Conservation (phyloP, 2,113 vertebrate genomes). For the Oryzias woworae region DNA sequence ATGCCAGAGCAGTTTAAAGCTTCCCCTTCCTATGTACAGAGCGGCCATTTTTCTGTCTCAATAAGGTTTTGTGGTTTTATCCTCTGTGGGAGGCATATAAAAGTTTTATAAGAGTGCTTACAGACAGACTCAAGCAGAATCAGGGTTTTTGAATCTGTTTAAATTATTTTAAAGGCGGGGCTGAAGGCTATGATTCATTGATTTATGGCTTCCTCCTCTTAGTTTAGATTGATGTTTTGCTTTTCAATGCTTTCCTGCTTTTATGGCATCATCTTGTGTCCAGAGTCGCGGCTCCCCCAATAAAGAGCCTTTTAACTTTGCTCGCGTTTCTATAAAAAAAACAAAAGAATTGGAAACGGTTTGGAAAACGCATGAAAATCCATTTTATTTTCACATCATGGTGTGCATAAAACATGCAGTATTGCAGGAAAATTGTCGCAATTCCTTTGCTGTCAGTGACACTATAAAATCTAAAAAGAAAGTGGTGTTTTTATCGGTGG, state of each 20-base stretch:
- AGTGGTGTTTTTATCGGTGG: constrained; percentile 54
- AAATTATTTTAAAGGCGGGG: constrained; percentile 81
- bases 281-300: constrained; percentile 78
- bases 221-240: constrained; percentile 80
- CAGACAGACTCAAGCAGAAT: constrained; percentile 75
- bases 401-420: constrained; percentile 9
- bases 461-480: constrained; percentile 43
- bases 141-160: constrained; percentile 80
- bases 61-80: constrained; percentile 69
- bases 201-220: constrained; percentile 79
- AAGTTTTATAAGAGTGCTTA: constrained; percentile 79
- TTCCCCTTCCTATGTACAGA: constrained; percentile 40
- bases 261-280: constrained; percentile 83
- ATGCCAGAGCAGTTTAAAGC: constrained; percentile 62
- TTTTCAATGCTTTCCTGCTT: constrained; percentile 75
- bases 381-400: constrained; percentile 37
- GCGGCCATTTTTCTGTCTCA: constrained; percentile 60
- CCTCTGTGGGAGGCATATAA: constrained; percentile 67
- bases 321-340: constrained; percentile 71
- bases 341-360: constrained; percentile 59
- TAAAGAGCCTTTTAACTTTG: constrained; percentile 82
- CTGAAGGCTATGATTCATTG: constrained; percentile 72
- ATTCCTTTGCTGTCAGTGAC: constrained; percentile 14
- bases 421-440: constrained; percentile 5
- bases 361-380: constrained; percentile 60